phyloP scores from a whole-genome alignment of 2,888 invertebrate species.

The Megaustenia siamemsis region DNA sequence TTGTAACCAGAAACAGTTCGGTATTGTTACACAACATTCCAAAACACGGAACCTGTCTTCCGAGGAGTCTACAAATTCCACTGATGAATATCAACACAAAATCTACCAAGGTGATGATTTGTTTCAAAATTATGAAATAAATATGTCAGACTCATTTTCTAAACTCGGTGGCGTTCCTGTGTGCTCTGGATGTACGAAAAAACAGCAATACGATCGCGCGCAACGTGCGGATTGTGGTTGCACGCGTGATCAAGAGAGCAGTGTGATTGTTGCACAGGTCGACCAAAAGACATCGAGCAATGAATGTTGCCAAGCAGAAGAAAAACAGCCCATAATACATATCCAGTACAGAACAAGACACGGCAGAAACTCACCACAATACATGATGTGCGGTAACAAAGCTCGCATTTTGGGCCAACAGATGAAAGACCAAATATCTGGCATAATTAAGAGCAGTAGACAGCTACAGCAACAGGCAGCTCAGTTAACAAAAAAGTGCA shows the following conservation, averaged over 20 bases:
- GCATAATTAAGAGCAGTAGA: slow-evolving; percentile 15
- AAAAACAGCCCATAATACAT: slow-evolving; percentile 20
- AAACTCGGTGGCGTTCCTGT: too few species aligned
- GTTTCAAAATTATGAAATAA: neutral
- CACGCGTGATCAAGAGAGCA: neutral
- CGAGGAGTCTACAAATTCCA: neutral
- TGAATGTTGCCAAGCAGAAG: neutral
- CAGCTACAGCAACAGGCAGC: slow-evolving; percentile 26
- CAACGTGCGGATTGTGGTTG: neutral
- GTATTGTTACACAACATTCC: too few species aligned
- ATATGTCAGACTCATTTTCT: neutral
- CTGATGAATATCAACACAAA: neutral
- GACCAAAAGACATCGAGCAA: neutral
- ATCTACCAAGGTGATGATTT: neutral
- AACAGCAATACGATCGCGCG: neutral
- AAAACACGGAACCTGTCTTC: neutral
- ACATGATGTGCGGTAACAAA: neutral
- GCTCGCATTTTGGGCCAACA: neutral
- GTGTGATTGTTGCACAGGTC: neutral
- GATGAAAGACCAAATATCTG: neutral
- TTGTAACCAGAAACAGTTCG: neutral
- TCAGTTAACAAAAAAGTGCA: neutral
- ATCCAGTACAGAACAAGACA: neutral
- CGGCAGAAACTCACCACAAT: neutral
- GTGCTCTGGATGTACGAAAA: neutral